Evolutionary conservation across 2,797 vertebrate species (phyloP).

Genomic region (Characodon lateralis): DNA sequence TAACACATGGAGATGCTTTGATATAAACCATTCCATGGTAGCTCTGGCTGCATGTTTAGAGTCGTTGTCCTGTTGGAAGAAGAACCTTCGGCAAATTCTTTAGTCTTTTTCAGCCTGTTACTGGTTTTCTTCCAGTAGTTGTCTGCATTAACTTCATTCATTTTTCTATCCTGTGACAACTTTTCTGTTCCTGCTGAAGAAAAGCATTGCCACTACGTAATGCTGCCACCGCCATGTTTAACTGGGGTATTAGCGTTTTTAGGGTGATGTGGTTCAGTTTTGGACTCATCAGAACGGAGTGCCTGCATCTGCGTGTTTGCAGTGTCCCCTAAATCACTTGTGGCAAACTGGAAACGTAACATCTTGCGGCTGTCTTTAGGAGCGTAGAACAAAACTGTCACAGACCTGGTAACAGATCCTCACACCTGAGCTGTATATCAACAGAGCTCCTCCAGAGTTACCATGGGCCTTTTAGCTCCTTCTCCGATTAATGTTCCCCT

Average conservation of each 20-base stretch:
- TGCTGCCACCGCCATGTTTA: neutral
- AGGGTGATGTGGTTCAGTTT: neutral
- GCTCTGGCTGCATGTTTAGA: no score
- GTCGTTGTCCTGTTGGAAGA: no score
- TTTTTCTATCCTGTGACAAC: neutral
- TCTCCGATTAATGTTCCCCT: no score
- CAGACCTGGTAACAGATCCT: neutral
- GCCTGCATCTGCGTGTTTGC: neutral
- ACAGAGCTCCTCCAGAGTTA: neutral
- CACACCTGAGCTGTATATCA: neutral
- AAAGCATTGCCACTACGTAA: neutral
- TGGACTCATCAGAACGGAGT: no score
- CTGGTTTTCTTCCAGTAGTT: neutral
- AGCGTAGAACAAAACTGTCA: neutral
- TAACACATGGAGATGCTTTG: no score
- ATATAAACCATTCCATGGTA: no score
- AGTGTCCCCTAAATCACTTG: no score
- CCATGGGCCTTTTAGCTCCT: neutral
- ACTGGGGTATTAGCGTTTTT: neutral
- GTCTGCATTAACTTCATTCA: neutral
- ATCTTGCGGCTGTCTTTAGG: neutral
- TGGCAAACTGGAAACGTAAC: neutral
- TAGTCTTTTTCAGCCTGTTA: no score
- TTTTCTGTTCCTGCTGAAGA: neutral
- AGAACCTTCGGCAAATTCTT: no score